Evolutionary conservation across 2,113 vertebrate species (phyloP).

Genomic region (Capreolus pygargus): DNA sequence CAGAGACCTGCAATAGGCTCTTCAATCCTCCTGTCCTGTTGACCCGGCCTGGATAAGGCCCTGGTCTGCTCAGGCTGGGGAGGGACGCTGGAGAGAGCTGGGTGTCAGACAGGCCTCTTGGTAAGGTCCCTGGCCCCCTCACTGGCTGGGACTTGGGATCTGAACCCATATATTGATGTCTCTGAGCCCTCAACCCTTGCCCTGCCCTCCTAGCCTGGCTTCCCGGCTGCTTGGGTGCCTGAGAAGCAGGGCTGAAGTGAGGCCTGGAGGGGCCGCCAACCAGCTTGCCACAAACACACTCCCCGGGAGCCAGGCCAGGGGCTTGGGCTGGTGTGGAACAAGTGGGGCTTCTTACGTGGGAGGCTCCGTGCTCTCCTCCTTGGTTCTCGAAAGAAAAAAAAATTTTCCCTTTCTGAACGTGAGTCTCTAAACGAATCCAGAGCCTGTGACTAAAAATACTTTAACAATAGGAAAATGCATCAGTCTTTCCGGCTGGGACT

Average conservation of each 20-base stretch:
- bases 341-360: conserved; percentile 50
- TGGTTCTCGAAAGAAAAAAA: conserved; percentile 35
- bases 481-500: conserved; percentile 75
- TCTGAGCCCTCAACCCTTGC: not conserved
- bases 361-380: not conserved
- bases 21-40: not conserved
- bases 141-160: not conserved
- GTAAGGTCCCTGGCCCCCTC: not conserved
- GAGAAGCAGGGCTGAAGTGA: not conserved
- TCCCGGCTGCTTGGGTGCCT: conserved; percentile 30
- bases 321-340: not conserved
- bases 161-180: not conserved
- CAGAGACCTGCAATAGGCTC: not conserved
- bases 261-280: not conserved
- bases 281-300: conserved; percentile 54
- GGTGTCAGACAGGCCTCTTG: not conserved
- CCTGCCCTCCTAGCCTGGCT: not conserved
- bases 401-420: conserved; percentile 69
- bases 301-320: conserved; percentile 44
- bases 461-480: conserved; percentile 82
- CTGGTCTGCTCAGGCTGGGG: not conserved
- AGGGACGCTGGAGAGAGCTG: not conserved
- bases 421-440: conserved; percentile 78
- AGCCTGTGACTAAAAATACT: conserved; percentile 78
- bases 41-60: not conserved